Conservation (phyloP, 2,113 vertebrate genomes). For the Litocranius walleri region DNA sequence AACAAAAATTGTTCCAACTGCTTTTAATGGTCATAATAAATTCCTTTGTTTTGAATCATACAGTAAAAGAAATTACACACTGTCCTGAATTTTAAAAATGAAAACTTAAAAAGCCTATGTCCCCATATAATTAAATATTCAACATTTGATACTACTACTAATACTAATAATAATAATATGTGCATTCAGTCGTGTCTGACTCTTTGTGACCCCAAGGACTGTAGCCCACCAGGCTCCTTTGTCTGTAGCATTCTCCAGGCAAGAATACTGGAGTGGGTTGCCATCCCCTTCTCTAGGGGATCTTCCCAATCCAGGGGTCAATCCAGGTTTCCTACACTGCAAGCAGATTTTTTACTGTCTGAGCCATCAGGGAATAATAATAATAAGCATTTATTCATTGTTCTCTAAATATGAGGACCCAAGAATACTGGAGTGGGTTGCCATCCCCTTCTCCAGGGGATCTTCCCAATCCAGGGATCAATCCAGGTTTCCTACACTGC, state of each 20-base stretch:
- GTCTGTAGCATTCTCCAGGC: not conserved
- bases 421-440: not conserved
- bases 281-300: not conserved
- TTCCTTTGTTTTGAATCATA: not conserved
- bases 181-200: fast-evolving
- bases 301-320: not conserved
- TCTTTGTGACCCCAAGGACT: not conserved
- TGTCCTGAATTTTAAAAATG: not conserved
- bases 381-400: not conserved
- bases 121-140: not conserved
- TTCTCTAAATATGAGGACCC: not conserved
- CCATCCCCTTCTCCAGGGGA: not conserved
- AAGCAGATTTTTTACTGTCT: not conserved
- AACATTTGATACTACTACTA: not conserved
- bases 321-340: not conserved
- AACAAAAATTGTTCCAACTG: conserved; percentile 13
- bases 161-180: not conserved
- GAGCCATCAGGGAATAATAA: not conserved
- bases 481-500: not conserved
- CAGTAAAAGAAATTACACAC: conserved; percentile 12
- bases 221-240: not conserved
- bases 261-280: not conserved
- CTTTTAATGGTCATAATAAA: not conserved
- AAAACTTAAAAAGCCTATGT: not conserved
- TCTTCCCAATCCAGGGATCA: not conserved